Percentiles rank a stretch among this genome's conserved stretches.
phyloP scores from a whole-genome alignment of 2,113 vertebrate species.

The Neolamprologus modestus region DNA sequence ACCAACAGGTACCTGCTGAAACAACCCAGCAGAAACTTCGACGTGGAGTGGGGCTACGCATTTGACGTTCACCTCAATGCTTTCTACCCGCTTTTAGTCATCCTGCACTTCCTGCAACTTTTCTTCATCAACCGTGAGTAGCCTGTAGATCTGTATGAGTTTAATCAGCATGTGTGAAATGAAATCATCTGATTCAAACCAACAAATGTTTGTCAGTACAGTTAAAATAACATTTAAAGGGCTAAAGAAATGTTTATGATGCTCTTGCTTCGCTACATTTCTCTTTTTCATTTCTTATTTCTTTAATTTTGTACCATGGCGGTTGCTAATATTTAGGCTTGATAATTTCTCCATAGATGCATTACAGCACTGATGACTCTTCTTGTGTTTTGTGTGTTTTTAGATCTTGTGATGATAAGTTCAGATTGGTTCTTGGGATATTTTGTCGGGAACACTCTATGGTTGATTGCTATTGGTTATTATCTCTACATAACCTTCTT shows the following conservation, averaged over 20 bases:
- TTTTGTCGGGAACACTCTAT: slow-evolving; percentile 85
- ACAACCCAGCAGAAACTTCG: slow-evolving; percentile 80
- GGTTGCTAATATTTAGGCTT: neutral
- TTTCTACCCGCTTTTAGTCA: slow-evolving; percentile 93
- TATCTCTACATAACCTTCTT: slow-evolving; percentile 97
- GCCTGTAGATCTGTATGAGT: neutral
- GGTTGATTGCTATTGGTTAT: slow-evolving; percentile 91
- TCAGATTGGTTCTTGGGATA: slow-evolving; percentile 74
- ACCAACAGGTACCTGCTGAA: slow-evolving; percentile 93
- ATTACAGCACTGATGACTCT: neutral
- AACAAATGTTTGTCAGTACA: neutral
- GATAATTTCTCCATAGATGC: neutral
- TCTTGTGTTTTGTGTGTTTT: slow-evolving; percentile 8
- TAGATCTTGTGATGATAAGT: slow-evolving; percentile 84
- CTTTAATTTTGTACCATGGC: neutral
- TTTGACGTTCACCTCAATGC: slow-evolving; percentile 98
- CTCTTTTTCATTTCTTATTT: neutral
- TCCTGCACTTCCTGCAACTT: slow-evolving; percentile 94
- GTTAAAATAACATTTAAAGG: fast-evolving
- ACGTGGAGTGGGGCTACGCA: slow-evolving; percentile 98
- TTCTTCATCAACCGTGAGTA: slow-evolving; percentile 98
- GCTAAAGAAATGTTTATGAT: neutral
- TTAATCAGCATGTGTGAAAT: neutral
- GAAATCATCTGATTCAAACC: neutral
- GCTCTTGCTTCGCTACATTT: neutral